phyloP scores from a whole-genome alignment of 2,797 vertebrate species.

The Anguilla megastoma region DNA sequence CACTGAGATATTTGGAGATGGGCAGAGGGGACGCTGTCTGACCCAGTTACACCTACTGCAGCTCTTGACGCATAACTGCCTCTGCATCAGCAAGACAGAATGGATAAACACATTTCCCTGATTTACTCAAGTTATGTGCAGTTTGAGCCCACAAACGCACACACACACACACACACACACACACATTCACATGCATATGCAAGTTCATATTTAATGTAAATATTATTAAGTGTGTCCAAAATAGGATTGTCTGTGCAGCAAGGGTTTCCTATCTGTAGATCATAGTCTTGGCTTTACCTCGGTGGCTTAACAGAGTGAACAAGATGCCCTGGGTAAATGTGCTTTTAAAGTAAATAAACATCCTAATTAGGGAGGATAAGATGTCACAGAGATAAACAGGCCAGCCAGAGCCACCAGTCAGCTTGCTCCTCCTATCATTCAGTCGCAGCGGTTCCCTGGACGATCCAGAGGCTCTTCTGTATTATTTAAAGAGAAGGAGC shows the following conservation, averaged over 20 bases:
- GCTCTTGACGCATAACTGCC: neutral
- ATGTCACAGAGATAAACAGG: neutral
- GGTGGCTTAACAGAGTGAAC: neutral
- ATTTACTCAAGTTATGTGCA: neutral
- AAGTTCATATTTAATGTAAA: neutral
- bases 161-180: neutral
- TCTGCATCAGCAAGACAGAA: neutral
- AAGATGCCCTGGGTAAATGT: neutral
- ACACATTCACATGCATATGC: neutral
- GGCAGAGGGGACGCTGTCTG: neutral
- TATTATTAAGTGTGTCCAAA: neutral
- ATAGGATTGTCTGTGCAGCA: neutral
- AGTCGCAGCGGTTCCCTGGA: neutral
- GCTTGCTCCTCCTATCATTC: neutral
- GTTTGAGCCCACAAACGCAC: neutral
- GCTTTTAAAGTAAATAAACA: neutral
- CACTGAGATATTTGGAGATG: slow-evolving; percentile 14
- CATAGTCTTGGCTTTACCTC: neutral
- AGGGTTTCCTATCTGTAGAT: neutral
- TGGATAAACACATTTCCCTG: neutral
- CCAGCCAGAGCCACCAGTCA: neutral
- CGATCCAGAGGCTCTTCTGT: neutral
- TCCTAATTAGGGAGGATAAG: neutral
- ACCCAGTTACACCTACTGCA: neutral
- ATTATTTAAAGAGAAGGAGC: neutral